Evolutionary conservation across 1,140 invertebrate species (phyloP), one percentile per base, ranked within the genome.

Genomic region (Solenopsis fugax): DNA sequence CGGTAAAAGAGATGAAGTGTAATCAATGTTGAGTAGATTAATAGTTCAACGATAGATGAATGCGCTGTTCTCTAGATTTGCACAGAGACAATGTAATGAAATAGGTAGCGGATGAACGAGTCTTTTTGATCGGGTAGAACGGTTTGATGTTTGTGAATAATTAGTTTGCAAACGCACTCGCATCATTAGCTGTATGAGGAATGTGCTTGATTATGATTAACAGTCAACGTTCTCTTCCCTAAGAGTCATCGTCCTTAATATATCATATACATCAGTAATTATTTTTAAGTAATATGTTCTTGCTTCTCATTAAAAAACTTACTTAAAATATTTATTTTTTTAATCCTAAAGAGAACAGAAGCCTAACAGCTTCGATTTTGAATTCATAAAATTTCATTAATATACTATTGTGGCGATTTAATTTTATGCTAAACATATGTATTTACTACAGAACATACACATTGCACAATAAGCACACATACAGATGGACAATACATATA

Each of bases 171-270:
- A 81, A 69, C 54, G 41, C 52, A 82, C 64, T 21, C 64, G 78
- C 80, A 84, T 62, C 18, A 71, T 84, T 84, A 84, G 69, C 50
- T 41, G 54, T 75, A 73, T 84, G 80, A 72, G 54, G 69, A 84
- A 84, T 84, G 69, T 48, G 80, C 80, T 75, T 84, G 54, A 60
- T 84, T 84, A 58, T 84, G 24, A 62, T 60, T 84, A 24, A 62
- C 54, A 73, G 9, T 37, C n/a, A 60, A 2, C 6, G 4, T 4
- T 18, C 58, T 12, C 10, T 45, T 37, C 24, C 41, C 37, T 37
- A 37, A 50, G 34, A 75, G 12, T 58, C 58, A 13, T 72, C 24
- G 37, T 45, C 4, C 24, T 60, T 48, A 37, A 73, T 41, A 54
- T 41, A 41, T 2, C 16, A 60, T 13, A 37, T 73, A 48, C 12